Conservation (phyloP, 2,113 vertebrate species). For the Heteronetta atricapilla region DNA sequence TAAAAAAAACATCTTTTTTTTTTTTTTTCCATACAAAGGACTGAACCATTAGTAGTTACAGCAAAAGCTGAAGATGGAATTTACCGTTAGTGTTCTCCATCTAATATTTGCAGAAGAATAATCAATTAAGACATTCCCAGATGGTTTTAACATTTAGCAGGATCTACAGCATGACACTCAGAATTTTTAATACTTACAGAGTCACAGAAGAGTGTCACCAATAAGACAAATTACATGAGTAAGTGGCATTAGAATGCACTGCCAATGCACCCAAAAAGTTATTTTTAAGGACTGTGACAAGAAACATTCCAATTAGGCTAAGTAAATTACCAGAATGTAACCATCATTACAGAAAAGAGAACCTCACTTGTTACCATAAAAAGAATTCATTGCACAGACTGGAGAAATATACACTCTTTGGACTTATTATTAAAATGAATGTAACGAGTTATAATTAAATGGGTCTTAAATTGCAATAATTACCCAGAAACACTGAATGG, state of each 20-base stretch:
- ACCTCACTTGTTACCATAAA: slow-evolving; percentile 11
- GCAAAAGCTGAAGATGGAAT: background rate
- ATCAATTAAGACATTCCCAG: slow-evolving; percentile 15
- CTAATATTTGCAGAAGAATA: background rate
- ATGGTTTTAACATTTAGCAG: slow-evolving; percentile 7
- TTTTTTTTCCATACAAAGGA: background rate
- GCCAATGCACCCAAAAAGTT: slow-evolving; percentile 4
- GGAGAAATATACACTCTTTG: slow-evolving; percentile 20
- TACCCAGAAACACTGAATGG: slow-evolving; percentile 25
- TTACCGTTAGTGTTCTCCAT: background rate
- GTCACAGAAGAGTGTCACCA: background rate
- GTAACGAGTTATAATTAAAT: slow-evolving; percentile 46
- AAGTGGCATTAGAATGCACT: background rate
- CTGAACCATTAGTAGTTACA: background rate
- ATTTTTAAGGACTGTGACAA: background rate
- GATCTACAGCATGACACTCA: background rate
- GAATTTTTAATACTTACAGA: slow-evolving; percentile 14
- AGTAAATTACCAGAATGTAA: slow-evolving; percentile 24
- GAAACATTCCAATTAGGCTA: slow-evolving; percentile 25
- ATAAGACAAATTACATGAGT: slow-evolving; percentile 6
- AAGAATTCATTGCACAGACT: background rate
- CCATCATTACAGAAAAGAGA: slow-evolving; percentile 29
- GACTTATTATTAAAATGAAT: slow-evolving; percentile 44
- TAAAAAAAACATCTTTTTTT: background rate
- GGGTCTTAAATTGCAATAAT: slow-evolving; percentile 52